A percentile compares a stretch with the other conserved stretches of the same genome.
These are phyloP conservation scores for Popillia japonica DNA, from an alignment of 1,140 invertebrate genomes.

Conservation along the genomic window DNA sequence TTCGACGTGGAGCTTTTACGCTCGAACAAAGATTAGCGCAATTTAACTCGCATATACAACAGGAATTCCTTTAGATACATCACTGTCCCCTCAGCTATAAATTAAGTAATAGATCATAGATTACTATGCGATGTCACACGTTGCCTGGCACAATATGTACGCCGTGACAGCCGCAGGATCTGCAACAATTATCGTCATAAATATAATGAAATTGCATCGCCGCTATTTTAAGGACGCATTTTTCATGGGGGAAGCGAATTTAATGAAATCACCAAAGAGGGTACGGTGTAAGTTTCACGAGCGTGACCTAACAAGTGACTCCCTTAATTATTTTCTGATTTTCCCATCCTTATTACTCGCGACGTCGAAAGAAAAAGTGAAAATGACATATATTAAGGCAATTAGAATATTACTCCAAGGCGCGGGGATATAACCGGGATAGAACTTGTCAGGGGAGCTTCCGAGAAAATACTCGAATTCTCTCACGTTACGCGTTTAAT, in stretches of 20 bases:
- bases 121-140: background rate
- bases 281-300: background rate
- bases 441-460: background rate
- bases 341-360: background rate
- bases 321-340: background rate
- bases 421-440: background rate
- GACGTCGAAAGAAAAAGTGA: background rate
- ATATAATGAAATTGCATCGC: background rate
- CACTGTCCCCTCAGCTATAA: background rate
- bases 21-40: background rate
- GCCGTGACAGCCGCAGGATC: background rate
- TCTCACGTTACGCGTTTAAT: background rate
- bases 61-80: background rate
- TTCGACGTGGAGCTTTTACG: background rate
- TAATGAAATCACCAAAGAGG: too few relatives aligned
- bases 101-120: constrained; percentile 1
- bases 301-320: background rate
- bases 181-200: background rate
- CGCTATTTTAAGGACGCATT: background rate
- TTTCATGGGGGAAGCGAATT: background rate
- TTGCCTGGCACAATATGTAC: background rate
- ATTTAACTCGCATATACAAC: background rate
- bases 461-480: too few relatives aligned
- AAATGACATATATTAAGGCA: constrained; percentile 6
- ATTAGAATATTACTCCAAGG: background rate